These are phyloP conservation scores for Ailurus styani DNA, from an alignment of 2,113 vertebrate genomes.

Conservation along the genomic window DNA sequence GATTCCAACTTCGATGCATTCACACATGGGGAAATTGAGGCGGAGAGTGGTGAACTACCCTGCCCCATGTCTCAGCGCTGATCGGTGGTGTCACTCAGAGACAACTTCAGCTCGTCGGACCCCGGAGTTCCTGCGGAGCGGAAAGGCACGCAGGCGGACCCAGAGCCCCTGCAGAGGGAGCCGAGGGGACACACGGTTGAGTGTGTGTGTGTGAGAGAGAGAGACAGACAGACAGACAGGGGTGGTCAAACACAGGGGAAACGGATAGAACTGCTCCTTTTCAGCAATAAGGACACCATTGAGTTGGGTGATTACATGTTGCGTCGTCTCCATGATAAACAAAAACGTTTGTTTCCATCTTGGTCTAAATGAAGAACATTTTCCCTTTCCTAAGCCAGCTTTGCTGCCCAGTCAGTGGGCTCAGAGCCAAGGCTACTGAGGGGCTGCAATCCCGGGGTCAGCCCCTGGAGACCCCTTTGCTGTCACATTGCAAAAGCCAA, in stretches of 20 bases:
- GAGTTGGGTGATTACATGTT: neutral
- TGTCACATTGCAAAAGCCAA: neutral
- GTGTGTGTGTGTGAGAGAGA: no score
- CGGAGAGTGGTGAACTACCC: neutral
- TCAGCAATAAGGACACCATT: neutral
- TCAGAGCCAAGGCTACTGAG: neutral
- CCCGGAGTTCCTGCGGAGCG: neutral
- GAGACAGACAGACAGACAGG: neutral
- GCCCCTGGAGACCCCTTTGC: neutral
- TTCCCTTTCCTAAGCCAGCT: neutral
- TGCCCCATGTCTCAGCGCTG: neutral
- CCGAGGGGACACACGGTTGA: no score
- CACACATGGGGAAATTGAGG: neutral
- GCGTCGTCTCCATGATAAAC: neutral
- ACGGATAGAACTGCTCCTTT: neutral
- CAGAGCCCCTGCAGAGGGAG: neutral
- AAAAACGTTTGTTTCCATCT: conserved; percentile 7
- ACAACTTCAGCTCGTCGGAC: neutral
- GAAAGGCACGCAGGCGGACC: neutral
- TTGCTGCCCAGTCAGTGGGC: neutral
- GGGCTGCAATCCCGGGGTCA: neutral
- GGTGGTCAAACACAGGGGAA: neutral
- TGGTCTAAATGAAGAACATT: neutral
- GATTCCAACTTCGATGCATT: neutral
- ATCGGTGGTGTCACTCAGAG: neutral